Conservation (phyloP, 2,797 vertebrate species). For the Microctenopoma stevenorrisi region DNA sequence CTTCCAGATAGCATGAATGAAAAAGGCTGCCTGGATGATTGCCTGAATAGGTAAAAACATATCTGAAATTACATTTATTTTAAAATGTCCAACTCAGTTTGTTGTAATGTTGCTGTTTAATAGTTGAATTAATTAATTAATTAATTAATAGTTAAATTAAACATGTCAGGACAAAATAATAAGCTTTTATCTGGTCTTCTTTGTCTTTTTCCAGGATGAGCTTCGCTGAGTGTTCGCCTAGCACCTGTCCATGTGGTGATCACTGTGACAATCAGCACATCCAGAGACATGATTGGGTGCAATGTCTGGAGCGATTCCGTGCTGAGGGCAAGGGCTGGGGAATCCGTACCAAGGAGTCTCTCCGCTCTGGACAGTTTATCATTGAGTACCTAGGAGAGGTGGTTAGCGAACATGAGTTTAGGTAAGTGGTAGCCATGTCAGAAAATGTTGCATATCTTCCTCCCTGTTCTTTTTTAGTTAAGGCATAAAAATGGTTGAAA, state of each 20-base stretch:
- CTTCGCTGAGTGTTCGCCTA: conserved; percentile 96
- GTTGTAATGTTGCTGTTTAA: background rate
- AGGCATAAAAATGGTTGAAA: conserved; percentile 1
- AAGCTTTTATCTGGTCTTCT: background rate
- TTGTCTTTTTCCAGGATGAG: conserved; percentile 90
- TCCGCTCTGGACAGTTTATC: conserved; percentile 96
- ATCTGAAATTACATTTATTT: background rate
- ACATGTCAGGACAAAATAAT: conserved; percentile 1
- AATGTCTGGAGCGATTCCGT: conserved; percentile 96
- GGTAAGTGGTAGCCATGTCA: conserved; percentile 76
- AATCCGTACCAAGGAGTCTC: conserved; percentile 95
- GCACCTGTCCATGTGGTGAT: conserved; percentile 93
- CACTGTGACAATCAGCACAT: conserved; percentile 96
- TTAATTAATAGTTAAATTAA: background rate
- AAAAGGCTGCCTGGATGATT: conserved; percentile 95
- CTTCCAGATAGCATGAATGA: conserved; percentile 80
- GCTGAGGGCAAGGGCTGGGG: conserved; percentile 99
- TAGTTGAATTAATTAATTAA: background rate
- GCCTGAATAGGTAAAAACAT: conserved; percentile 91
- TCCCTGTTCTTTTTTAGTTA: background rate
- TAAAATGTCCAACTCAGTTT: background rate
- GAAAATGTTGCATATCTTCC: background rate
- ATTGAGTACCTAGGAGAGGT: conserved; percentile 99
- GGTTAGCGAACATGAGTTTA: conserved; percentile 98
- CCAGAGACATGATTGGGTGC: conserved; percentile 98